phyloP scores from a whole-genome alignment of 2,888 invertebrate genomes.

The Chloroclysta siterata region DNA sequence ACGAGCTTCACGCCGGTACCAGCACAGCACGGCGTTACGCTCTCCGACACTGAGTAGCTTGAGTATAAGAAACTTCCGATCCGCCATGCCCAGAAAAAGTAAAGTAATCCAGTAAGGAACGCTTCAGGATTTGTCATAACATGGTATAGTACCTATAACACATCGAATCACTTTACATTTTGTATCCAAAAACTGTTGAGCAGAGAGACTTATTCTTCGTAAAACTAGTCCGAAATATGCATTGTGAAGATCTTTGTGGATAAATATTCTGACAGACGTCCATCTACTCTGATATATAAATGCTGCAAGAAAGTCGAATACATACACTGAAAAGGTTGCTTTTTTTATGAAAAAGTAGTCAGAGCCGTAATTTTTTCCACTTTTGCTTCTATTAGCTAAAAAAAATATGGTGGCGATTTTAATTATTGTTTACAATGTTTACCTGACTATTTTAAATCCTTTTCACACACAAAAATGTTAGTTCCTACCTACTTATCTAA shows the following conservation, averaged over 20 bases:
- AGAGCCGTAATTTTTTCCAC: too few relatives aligned
- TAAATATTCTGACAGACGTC: constrained; percentile 1
- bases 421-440: too few relatives aligned
- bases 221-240: too few relatives aligned
- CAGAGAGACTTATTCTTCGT: not conserved
- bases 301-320: not conserved
- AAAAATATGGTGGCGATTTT: too few relatives aligned
- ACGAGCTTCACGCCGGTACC: constrained; percentile 27
- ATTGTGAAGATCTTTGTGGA: not conserved
- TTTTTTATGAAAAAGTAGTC: too few relatives aligned
- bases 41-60: constrained; percentile 52
- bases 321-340: not conserved
- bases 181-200: not conserved
- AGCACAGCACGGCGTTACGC: constrained; percentile 42
- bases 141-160: constrained; percentile 14
- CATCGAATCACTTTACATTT: constrained; percentile 7
- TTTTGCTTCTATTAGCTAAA: too few relatives aligned
- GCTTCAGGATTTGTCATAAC: constrained; percentile 33
- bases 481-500: too few relatives aligned
- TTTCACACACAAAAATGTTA: too few relatives aligned
- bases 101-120: constrained; percentile 43
- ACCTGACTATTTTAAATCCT: too few relatives aligned
- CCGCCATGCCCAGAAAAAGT: constrained; percentile 54
- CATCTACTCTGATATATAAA: not conserved
- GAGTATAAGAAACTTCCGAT: constrained; percentile 50